Evolutionary conservation across 2,888 invertebrate genomes (phyloP), one percentile per base, ranked within the genome.

Genomic region (Hyposoter didymator): DNA sequence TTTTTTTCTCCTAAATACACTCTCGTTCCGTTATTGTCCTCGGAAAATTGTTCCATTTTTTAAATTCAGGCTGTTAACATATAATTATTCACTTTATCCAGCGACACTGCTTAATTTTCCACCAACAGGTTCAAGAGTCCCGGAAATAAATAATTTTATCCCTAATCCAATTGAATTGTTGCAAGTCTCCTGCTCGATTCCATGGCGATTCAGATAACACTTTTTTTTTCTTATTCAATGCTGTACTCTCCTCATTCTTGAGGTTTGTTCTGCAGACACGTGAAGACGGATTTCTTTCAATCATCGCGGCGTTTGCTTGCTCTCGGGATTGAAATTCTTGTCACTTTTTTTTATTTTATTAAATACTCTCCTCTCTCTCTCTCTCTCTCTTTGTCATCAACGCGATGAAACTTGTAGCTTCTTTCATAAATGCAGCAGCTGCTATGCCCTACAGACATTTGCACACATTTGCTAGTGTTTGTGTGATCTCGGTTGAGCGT

Each of bases 371-470:
- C 62, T 59, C 52, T 49, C 17, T 55, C 32, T 78, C 59, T 49
- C 7, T 66, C 39, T 66, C 12, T 55, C 28, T 66, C 39, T 72
- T 84, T 82, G 69, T 85, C 88, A 43, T 81, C 79, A 83, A 85
- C 82, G 80, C 78, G 66, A 17, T 82, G 82, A 85, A 82, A 67
- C 74, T 79, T 62, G 52, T 59, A 74, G 74, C 76, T 78, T 73
- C 55, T 45, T 66, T 81, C 73, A 69, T 62, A 78, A 72, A 81
- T 28, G 64, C 82, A 72, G 67, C 78, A 39, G 67, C 79, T 64
- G 85, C 66, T 49, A 17, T 22, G 8, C 67, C 59, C 67, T 59
- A 47, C 78, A 88, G 87, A 91, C 88, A 88, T 90, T 90, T 89
- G 79, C 73, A 45, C 64, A 73, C 72, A 72, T 89, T 88, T 87